phyloP scores from a whole-genome alignment of 1,140 invertebrate genomes.

The Apolygus lucorum region DNA sequence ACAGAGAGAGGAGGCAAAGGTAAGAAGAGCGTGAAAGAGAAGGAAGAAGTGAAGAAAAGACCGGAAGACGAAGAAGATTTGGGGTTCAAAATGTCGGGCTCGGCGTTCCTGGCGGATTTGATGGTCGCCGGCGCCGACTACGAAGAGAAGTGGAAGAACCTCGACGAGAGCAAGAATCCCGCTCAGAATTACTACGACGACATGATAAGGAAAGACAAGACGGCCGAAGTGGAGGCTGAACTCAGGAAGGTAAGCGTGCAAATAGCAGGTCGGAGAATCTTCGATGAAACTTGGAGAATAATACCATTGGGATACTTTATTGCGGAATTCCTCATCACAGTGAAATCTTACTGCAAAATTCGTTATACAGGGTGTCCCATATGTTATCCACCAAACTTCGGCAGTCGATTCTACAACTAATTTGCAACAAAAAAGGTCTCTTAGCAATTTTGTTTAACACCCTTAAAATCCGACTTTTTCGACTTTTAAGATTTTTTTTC shows the following conservation, averaged over 20 bases:
- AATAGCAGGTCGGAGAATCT: too few relatives aligned
- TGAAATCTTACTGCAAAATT: too few relatives aligned
- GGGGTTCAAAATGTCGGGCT: slow-evolving; percentile 44
- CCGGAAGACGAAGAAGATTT: slow-evolving; percentile 49
- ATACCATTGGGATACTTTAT: too few relatives aligned
- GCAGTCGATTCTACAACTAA: too few relatives aligned
- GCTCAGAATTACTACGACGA: slow-evolving; percentile 65
- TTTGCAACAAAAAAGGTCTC: too few relatives aligned
- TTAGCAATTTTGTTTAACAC: too few relatives aligned
- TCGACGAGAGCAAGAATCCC: slow-evolving; percentile 62
- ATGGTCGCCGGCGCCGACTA: slow-evolving; percentile 45
- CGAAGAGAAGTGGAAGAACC: slow-evolving; percentile 70
- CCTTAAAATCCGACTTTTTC: too few relatives aligned
- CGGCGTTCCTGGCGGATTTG: slow-evolving; percentile 45
- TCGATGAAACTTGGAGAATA: too few relatives aligned
- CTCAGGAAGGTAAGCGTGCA: slow-evolving; percentile 57
- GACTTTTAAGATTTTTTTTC: too few relatives aligned
- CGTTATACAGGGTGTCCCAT: too few relatives aligned
- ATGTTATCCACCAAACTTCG: too few relatives aligned
- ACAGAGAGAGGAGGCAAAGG: slow-evolving; percentile 47
- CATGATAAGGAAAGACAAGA: slow-evolving; percentile 74
- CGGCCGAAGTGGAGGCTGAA: slow-evolving; percentile 71
- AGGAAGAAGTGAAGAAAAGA: slow-evolving; percentile 46
- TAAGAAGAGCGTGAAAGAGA: slow-evolving; percentile 45
- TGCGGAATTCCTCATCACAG: too few relatives aligned